A percentile compares a stretch with the other conserved stretches of the same genome.
Evolutionary conservation across 2,888 invertebrate genomes (phyloP).

Genomic region (Folsomia manolachei): DNA sequence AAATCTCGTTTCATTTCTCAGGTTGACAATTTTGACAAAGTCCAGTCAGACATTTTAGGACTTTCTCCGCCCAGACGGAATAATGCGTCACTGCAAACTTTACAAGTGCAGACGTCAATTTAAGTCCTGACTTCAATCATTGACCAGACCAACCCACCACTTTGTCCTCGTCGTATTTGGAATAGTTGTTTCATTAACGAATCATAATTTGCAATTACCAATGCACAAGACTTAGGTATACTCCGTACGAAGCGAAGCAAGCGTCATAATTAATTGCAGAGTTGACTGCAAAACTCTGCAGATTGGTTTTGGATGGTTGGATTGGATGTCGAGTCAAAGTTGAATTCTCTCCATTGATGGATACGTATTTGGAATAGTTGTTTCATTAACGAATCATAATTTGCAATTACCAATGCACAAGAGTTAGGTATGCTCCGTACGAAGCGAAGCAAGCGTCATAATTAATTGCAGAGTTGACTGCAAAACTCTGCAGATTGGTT

Average conservation of each 20-base stretch:
- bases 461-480: conserved; percentile 4
- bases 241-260: neutral
- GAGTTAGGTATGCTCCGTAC: neutral
- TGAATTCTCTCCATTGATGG: conserved; percentile 17
- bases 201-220: neutral
- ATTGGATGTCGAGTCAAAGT: conserved; percentile 26
- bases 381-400: neutral
- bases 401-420: neutral
- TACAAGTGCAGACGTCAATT: neutral
- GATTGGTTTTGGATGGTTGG: neutral
- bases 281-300: conserved; percentile 8
- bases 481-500: conserved; percentile 7
- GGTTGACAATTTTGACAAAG: neutral
- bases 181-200: neutral
- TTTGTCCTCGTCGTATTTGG: neutral
- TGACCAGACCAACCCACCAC: neutral
- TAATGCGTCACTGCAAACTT: neutral
- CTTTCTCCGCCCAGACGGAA: neutral
- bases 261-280: neutral
- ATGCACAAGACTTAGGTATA: neutral
- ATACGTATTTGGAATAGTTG: too few species aligned
- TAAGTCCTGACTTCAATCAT: neutral
- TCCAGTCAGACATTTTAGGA: neutral
- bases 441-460: neutral
- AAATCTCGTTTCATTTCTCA: too few species aligned